Conservation (phyloP, 2,797 vertebrate species). For the Monodelphis domestica region DNA sequence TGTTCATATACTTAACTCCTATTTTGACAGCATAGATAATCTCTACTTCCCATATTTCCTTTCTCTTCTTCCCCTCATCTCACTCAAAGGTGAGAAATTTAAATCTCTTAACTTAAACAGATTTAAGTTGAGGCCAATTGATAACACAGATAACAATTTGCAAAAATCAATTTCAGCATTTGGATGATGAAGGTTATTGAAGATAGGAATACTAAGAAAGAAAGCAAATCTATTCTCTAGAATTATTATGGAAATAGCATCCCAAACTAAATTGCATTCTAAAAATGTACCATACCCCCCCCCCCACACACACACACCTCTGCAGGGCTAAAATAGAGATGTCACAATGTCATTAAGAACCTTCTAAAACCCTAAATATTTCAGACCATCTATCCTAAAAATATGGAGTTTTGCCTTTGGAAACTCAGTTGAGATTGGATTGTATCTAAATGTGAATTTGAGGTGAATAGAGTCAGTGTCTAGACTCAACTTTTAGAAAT, state of each 20-base stretch:
- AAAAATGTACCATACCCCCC: conserved; percentile 11
- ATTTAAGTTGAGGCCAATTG: conserved; percentile 78
- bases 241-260: conserved; percentile 64
- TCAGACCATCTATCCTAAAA: neutral
- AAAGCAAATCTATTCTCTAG: conserved; percentile 67
- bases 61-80: conserved; percentile 21
- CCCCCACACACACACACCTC: neutral
- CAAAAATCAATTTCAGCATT: conserved; percentile 81
- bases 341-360: neutral
- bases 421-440: neutral
- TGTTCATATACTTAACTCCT: conserved; percentile 69
- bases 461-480: neutral
- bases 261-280: conserved; percentile 57
- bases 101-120: conserved; percentile 77
- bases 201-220: conserved; percentile 60
- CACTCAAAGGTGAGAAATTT: conserved; percentile 76
- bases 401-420: neutral
- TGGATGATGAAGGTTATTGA: conserved; percentile 76
- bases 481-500: neutral
- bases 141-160: conserved; percentile 79
- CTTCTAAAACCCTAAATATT: neutral
- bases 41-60: conserved; percentile 52
- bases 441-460: neutral
- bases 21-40: conserved; percentile 75
- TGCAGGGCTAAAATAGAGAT: neutral